Conservation (phyloP, 2,888 invertebrate species). For the Homarus gammarus region DNA sequence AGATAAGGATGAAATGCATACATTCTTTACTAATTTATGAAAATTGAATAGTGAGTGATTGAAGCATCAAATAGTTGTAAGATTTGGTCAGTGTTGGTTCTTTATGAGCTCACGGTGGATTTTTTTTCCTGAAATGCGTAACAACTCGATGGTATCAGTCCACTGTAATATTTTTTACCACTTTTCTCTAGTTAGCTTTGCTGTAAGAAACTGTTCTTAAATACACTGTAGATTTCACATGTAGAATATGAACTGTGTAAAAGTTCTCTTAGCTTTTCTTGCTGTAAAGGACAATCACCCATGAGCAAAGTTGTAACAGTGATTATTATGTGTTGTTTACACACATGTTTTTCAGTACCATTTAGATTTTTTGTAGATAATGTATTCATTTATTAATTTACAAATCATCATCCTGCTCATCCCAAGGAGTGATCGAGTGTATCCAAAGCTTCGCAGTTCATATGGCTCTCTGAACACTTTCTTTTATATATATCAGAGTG, state of each 20-base stretch:
- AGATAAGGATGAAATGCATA: conserved; percentile 38
- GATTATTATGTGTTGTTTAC: conserved; percentile 52
- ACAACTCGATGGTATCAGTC: conserved; percentile 38
- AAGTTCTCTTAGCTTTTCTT: conserved; percentile 58
- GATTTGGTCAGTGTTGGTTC: conserved; percentile 28
- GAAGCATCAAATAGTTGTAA: conserved; percentile 32
- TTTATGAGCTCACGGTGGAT: conserved; percentile 39
- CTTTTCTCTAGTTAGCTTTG: conserved; percentile 51
- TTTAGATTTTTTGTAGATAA: conserved; percentile 40
- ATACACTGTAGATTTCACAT: conserved; percentile 40
- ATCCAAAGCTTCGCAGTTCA: conserved; percentile 18
- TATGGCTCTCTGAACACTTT: not conserved
- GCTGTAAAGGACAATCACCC: conserved; percentile 64
- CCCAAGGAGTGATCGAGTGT: conserved; percentile 19
- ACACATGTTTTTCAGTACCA: conserved; percentile 44
- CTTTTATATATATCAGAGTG: no score
- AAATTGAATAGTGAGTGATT: conserved; percentile 30
- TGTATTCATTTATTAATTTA: conserved; percentile 42
- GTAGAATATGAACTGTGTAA: conserved; percentile 43
- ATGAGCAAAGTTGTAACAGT: conserved; percentile 41
- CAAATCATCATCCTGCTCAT: conserved; percentile 36
- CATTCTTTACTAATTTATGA: conserved; percentile 29
- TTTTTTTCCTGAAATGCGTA: conserved; percentile 22
- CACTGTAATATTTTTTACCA: conserved; percentile 47
- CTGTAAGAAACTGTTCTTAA: conserved; percentile 51